Evolutionary conservation across 2,888 invertebrate species (phyloP).

Genomic region (Lomographa bimaculata): DNA sequence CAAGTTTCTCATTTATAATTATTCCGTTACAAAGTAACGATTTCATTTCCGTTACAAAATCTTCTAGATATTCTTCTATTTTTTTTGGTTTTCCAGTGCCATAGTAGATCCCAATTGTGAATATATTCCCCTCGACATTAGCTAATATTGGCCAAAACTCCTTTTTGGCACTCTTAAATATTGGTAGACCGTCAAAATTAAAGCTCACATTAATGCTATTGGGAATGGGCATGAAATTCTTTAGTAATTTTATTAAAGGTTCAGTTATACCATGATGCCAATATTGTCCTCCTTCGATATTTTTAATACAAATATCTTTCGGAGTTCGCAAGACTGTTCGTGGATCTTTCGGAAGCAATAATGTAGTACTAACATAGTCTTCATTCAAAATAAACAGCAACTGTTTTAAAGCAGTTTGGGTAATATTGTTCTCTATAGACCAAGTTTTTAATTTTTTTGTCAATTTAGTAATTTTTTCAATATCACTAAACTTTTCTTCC

Average conservation of each 20-base stretch:
- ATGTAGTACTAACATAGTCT: constrained; percentile 4
- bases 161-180: constrained; percentile 22
- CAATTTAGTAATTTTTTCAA: constrained; percentile 8
- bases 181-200: constrained; percentile 21
- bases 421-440: constrained; percentile 13
- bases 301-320: constrained; percentile 14
- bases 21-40: constrained; percentile 10
- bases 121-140: constrained; percentile 4
- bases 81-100: constrained; percentile 22
- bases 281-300: constrained; percentile 27
- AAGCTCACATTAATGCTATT: constrained; percentile 14
- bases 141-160: constrained; percentile 3
- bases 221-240: constrained; percentile 5
- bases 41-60: constrained; percentile 10
- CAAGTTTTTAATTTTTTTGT: constrained; percentile 7
- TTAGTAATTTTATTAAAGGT: constrained; percentile 11
- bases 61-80: constrained; percentile 18
- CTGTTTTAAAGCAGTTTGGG: constrained; percentile 1
- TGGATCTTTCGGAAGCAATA: constrained; percentile 13
- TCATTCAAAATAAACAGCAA: constrained; percentile 3
- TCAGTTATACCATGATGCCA: constrained; percentile 30
- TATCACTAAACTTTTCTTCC: constrained; percentile 6
- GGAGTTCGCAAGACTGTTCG: constrained; percentile 19
- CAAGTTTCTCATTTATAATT: background rate
- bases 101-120: constrained; percentile 17